phyloP scores from a whole-genome alignment of 2,888 invertebrate genomes.

The Achlya flavicornis region DNA sequence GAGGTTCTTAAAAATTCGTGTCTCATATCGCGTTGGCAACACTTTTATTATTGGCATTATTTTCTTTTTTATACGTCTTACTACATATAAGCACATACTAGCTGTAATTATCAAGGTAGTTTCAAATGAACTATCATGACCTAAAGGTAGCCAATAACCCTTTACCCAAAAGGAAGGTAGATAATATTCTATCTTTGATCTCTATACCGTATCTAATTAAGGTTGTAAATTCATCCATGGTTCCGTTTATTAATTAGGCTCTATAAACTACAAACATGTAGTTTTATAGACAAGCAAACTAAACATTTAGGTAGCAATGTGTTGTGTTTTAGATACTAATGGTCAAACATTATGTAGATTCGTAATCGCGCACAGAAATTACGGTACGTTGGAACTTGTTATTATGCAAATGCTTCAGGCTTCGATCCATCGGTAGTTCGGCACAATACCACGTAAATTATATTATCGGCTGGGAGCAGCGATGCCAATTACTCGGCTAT shows the following conservation, averaged over 20 bases:
- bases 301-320: constrained; percentile 15
- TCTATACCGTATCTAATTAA: background rate
- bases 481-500: constrained; percentile 24
- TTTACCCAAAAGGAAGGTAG: background rate
- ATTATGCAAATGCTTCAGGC: constrained; percentile 46
- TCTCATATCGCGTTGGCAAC: background rate
- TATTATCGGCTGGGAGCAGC: constrained; percentile 34
- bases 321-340: constrained; percentile 31
- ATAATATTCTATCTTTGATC: background rate
- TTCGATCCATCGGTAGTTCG: constrained; percentile 29
- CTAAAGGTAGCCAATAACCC: background rate
- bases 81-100: background rate
- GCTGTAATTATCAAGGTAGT: background rate
- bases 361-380: constrained; percentile 45
- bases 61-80: constrained; percentile 1
- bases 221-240: background rate
- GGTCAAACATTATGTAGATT: constrained; percentile 27
- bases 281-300: background rate
- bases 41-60: background rate
- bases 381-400: constrained; percentile 43
- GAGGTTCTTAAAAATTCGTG: background rate
- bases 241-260: background rate
- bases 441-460: constrained; percentile 33
- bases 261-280: background rate
- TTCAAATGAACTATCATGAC: background rate